Conservation (phyloP, 2,797 vertebrate genomes). For the Rhynchotus rufescens region DNA sequence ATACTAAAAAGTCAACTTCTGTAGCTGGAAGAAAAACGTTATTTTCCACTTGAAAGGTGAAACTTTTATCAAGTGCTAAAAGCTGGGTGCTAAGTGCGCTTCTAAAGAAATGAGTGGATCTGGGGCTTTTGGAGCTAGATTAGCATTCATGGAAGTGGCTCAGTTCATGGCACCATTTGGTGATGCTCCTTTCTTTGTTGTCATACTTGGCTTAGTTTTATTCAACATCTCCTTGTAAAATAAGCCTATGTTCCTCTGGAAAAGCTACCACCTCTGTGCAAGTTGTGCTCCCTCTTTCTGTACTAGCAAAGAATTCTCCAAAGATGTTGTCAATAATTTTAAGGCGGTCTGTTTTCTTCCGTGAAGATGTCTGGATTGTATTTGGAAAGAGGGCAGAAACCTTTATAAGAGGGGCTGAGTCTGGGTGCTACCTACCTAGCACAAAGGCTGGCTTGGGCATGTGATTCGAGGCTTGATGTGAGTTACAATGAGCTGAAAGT, state of each 20-base stretch:
- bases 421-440: neutral
- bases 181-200: conserved; percentile 19
- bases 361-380: neutral
- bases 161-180: neutral
- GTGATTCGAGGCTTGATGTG: neutral
- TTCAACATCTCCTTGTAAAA: neutral
- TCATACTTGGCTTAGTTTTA: neutral
- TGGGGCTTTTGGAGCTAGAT: neutral
- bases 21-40: neutral
- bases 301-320: neutral
- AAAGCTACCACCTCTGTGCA: neutral
- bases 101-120: neutral
- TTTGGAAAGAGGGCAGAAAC: neutral
- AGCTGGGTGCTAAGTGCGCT: neutral
- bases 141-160: neutral
- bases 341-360: neutral
- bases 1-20: neutral
- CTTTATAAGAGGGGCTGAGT: neutral
- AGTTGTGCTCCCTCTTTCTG: neutral
- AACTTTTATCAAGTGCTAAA: neutral
- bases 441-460: neutral
- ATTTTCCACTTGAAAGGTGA: neutral
- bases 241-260: neutral
- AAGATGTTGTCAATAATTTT: neutral
- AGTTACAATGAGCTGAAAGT: neutral